Evolutionary conservation across 2,888 invertebrate species (phyloP).

Genomic region (Drosophila mettleri): DNA sequence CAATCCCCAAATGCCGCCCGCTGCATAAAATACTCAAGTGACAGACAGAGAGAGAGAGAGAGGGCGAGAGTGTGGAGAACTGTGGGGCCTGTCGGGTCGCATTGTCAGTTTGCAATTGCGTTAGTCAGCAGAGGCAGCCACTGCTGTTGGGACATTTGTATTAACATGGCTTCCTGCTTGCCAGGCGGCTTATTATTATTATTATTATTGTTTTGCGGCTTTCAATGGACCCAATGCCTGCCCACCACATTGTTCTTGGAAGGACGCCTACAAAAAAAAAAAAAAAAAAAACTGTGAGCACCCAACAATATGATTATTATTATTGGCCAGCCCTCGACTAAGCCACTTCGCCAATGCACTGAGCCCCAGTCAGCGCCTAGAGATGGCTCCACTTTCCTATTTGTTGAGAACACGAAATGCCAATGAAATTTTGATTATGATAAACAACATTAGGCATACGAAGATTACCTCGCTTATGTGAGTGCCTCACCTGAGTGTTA

Average conservation of each 20-base stretch:
- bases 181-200: conserved; percentile 59
- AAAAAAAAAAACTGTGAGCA: conserved; percentile 20
- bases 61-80: background rate
- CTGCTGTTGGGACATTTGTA: conserved; percentile 70
- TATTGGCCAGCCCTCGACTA: conserved; percentile 63
- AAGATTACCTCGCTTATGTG: background rate
- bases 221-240: conserved; percentile 29
- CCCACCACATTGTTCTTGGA: conserved; percentile 57
- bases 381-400: conserved; percentile 2
- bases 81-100: conserved; percentile 15
- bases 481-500: conserved; percentile 1
- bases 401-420: conserved; percentile 10
- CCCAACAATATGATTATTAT: conserved; percentile 77
- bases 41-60: rapidly evolving
- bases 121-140: conserved; percentile 63
- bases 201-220: conserved; percentile 74
- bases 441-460: conserved; percentile 6
- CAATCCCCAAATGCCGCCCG: conserved; percentile 46
- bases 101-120: conserved; percentile 76
- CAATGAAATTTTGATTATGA: conserved; percentile 11
- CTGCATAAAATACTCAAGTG: conserved; percentile 62
- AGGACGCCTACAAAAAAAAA: conserved; percentile 42
- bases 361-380: conserved; percentile 9
- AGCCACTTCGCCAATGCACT: conserved; percentile 59
- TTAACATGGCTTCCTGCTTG: conserved; percentile 76